A percentile compares a stretch with the other conserved stretches of the same genome.
phyloP scores from a whole-genome alignment of 2,888 invertebrate species.

The Resseliella maxima region DNA sequence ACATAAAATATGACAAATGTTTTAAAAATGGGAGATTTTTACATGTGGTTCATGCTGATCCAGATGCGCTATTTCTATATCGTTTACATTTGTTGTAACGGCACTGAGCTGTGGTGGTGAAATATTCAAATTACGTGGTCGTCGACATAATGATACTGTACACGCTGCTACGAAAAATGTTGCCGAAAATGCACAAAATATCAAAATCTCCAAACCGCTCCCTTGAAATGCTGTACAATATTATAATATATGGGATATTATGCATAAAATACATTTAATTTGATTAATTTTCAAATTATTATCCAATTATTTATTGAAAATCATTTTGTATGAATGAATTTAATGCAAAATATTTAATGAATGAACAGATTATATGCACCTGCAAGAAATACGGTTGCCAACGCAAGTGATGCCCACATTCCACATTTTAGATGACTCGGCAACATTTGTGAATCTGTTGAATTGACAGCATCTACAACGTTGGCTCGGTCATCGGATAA shows the following conservation, averaged over 20 bases:
- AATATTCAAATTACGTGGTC: slow-evolving; percentile 66
- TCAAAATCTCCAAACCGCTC: slow-evolving; percentile 72
- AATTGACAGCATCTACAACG: slow-evolving; percentile 21
- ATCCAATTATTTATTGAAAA: no score
- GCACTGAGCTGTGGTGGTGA: slow-evolving; percentile 66
- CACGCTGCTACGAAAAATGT: slow-evolving; percentile 75
- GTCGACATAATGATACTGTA: slow-evolving; percentile 73
- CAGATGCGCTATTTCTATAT: slow-evolving; percentile 16
- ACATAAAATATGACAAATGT: not conserved
- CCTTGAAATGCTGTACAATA: slow-evolving; percentile 66
- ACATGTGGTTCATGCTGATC: slow-evolving; percentile 46
- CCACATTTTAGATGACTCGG: slow-evolving; percentile 75
- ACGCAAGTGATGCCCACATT: slow-evolving; percentile 78
- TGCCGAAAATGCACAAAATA: slow-evolving; percentile 74
- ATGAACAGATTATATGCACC: slow-evolving; percentile 64
- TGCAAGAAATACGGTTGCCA: slow-evolving; percentile 77
- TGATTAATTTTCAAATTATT: no score
- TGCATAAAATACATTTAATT: not conserved
- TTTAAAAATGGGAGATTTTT: slow-evolving; percentile 14
- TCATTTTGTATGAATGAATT: no score
- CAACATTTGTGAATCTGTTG: slow-evolving; percentile 66
- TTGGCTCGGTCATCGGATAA: not conserved
- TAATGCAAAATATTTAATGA: no score
- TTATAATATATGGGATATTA: not conserved
- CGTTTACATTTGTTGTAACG: not conserved